Conservation (phyloP, 2,888 invertebrate species). For the Nomada fucata region DNA sequence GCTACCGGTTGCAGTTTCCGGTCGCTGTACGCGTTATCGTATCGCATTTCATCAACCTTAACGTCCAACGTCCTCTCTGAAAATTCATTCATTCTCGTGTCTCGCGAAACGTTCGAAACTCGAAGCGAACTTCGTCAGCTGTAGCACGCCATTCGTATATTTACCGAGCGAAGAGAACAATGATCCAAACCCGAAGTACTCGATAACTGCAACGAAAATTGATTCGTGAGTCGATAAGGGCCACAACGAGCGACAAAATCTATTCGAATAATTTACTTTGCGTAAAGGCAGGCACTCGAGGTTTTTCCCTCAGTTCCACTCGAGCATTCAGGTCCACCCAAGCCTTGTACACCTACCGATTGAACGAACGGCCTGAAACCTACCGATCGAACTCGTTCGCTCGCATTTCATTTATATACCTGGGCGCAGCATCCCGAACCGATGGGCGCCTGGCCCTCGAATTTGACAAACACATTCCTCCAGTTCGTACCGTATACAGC, state of each 20-base stretch:
- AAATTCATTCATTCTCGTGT: conserved; percentile 28
- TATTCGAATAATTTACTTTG: conserved; percentile 32
- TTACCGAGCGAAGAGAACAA: conserved; percentile 46
- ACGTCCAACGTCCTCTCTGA: conserved; percentile 44
- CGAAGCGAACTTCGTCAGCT: no score
- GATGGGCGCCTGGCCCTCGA: conserved; percentile 82
- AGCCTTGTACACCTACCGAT: conserved; percentile 79
- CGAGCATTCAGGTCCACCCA: conserved; percentile 72
- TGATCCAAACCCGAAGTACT: conserved; percentile 60
- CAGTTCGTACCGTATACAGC: conserved; percentile 81
- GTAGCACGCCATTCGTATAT: background rate
- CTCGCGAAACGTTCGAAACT: background rate
- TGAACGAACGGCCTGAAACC: background rate
- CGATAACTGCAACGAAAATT: conserved; percentile 62
- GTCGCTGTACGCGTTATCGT: background rate
- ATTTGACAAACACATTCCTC: conserved; percentile 80
- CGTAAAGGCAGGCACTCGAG: conserved; percentile 24
- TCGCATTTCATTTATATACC: conserved; percentile 69
- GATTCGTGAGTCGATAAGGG: background rate
- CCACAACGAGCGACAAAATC: background rate
- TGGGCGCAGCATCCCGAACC: conserved; percentile 86
- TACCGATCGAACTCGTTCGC: background rate
- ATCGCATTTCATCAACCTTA: conserved; percentile 1
- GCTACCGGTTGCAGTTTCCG: conserved; percentile 78
- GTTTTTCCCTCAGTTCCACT: conserved; percentile 44